These are phyloP conservation scores for Pseudomugil gertrudae DNA, from an alignment of 2,797 vertebrate genomes.

Conservation along the genomic window DNA sequence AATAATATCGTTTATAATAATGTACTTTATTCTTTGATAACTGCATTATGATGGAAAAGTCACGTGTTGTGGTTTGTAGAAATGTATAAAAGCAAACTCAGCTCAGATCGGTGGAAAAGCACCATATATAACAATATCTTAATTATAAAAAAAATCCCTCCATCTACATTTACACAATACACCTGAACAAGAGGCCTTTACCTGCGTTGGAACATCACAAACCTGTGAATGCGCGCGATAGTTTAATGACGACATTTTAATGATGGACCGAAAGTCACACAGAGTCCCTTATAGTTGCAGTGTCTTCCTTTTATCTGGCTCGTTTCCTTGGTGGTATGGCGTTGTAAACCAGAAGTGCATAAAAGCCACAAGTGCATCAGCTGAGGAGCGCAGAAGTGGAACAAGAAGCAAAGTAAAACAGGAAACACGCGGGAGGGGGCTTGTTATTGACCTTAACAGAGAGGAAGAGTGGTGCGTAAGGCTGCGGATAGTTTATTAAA, in stretches of 20 bases:
- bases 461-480: neutral
- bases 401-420: constrained; percentile 9
- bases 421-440: constrained; percentile 31
- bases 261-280: constrained; percentile 27
- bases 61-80: neutral
- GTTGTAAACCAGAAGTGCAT: constrained; percentile 55
- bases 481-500: neutral
- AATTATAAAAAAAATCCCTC: neutral
- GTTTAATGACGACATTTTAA: constrained; percentile 41
- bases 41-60: neutral
- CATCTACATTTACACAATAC: neutral
- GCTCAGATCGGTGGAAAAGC: neutral
- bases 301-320: constrained; percentile 3
- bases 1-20: neutral
- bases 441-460: neutral
- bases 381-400: constrained; percentile 25
- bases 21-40: neutral
- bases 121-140: neutral
- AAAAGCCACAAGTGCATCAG: constrained; percentile 55
- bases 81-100: neutral
- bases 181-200: neutral
- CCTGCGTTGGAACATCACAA: too few relatives aligned
- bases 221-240: constrained; percentile 13
- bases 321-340: constrained; percentile 50
- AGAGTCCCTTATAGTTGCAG: constrained; percentile 21